These are phyloP conservation scores for Myrmophylax atrothorax DNA, from an alignment of 2,113 vertebrate species.

Conservation along the genomic window DNA sequence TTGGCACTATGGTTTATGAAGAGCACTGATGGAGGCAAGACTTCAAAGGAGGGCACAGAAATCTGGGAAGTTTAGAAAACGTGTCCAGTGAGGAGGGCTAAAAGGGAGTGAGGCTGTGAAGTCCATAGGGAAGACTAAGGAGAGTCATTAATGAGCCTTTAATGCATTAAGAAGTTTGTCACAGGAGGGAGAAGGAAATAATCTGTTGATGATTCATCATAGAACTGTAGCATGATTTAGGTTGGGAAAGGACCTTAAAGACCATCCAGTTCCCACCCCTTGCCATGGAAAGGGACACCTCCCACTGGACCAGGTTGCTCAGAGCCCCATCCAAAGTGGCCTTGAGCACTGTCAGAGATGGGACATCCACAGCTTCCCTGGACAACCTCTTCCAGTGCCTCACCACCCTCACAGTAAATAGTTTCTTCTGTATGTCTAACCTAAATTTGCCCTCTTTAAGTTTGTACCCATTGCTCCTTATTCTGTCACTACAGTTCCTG, in stretches of 20 bases:
- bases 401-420: background rate
- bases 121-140: background rate
- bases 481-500: background rate
- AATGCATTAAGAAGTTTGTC: background rate
- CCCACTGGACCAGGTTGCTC: background rate
- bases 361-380: background rate
- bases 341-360: background rate
- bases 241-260: background rate
- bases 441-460: background rate
- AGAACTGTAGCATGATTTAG: background rate
- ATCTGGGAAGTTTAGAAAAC: background rate
- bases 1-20: background rate
- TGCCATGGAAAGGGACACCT: background rate
- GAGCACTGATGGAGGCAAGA: background rate
- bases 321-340: background rate
- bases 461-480: background rate
- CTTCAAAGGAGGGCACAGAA: background rate
- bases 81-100: background rate
- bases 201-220: background rate
- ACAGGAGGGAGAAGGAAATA: accelerated
- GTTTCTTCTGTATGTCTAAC: background rate
- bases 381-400: background rate
- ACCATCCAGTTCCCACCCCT: background rate
- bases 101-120: background rate
- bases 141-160: background rate